These are phyloP conservation scores for Chelonus insularis DNA, from an alignment of 1,140 invertebrate species.

Conservation along the genomic window DNA sequence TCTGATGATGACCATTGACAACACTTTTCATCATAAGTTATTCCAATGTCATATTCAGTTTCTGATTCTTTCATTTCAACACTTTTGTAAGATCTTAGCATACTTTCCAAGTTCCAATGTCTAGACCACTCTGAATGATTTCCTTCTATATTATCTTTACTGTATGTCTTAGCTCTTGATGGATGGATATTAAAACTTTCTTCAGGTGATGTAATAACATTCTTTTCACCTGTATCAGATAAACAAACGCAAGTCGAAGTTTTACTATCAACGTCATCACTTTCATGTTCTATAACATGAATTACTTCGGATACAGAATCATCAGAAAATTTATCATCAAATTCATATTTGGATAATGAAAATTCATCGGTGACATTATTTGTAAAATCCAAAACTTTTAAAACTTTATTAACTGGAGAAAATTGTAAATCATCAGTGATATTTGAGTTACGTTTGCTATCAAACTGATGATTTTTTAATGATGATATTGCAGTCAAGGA, in stretches of 20 bases:
- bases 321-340: too few species aligned
- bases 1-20: not conserved
- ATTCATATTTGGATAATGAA: too few species aligned
- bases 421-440: slow-evolving; percentile 21
- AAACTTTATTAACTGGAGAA: slow-evolving; percentile 35
- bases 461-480: slow-evolving; percentile 25
- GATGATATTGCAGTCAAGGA: slow-evolving; percentile 31
- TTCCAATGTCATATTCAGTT: not conserved
- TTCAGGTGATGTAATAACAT: too few species aligned
- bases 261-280: too few species aligned
- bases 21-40: not conserved
- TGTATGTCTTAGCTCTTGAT: not conserved
- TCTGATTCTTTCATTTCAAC: not conserved
- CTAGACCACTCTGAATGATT: not conserved
- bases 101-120: not conserved
- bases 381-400: slow-evolving; percentile 35
- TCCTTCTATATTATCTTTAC: too few species aligned
- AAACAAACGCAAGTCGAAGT: too few species aligned
- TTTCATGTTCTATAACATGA: too few species aligned
- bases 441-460: slow-evolving; percentile 16
- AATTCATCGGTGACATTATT: slow-evolving; percentile 32
- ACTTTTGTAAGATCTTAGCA: not conserved
- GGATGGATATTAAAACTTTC: not conserved
- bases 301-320: too few species aligned
- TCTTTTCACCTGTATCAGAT: too few species aligned